Percentiles rank a stretch among this genome's conserved stretches.
These are phyloP conservation scores for Erythrocercus mccallii DNA, from an alignment of 2,113 vertebrate species.

Conservation along the genomic window DNA sequence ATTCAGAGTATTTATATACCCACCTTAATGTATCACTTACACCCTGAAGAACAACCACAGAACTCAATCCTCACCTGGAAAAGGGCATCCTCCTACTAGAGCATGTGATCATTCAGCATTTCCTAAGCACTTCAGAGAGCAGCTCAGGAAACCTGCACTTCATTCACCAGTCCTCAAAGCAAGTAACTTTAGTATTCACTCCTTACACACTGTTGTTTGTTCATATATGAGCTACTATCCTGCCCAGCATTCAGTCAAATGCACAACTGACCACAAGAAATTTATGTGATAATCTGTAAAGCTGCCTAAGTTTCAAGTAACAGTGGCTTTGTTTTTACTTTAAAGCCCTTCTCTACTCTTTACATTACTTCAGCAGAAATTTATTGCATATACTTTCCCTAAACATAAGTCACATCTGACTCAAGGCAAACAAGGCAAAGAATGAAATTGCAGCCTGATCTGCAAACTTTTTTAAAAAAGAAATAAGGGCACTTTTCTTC, in stretches of 20 bases:
- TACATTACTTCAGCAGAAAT: constrained; percentile 13
- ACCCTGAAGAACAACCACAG: neutral
- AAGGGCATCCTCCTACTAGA: neutral
- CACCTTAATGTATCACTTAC: neutral
- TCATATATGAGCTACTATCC: neutral
- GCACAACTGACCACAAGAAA: neutral
- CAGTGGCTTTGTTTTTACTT: neutral
- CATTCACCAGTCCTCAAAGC: neutral
- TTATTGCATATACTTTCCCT: neutral
- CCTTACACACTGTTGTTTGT: neutral
- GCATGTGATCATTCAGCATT: neutral
- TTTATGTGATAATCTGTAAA: constrained; percentile 24
- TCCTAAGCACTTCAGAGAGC: neutral
- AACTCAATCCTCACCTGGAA: neutral
- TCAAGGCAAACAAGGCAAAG: neutral
- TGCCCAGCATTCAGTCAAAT: neutral
- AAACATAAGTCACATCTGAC: neutral
- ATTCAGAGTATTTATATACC: neutral
- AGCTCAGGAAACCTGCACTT: neutral
- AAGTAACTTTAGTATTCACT: neutral
- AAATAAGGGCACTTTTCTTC: neutral
- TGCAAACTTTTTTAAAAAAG: neutral
- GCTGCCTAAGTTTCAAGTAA: neutral
- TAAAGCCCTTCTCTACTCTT: constrained; percentile 1
- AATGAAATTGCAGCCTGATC: neutral